Base-by-base conservation (phyloP, 2,113 vertebrate species). In the Alligator sinensis region DNA sequence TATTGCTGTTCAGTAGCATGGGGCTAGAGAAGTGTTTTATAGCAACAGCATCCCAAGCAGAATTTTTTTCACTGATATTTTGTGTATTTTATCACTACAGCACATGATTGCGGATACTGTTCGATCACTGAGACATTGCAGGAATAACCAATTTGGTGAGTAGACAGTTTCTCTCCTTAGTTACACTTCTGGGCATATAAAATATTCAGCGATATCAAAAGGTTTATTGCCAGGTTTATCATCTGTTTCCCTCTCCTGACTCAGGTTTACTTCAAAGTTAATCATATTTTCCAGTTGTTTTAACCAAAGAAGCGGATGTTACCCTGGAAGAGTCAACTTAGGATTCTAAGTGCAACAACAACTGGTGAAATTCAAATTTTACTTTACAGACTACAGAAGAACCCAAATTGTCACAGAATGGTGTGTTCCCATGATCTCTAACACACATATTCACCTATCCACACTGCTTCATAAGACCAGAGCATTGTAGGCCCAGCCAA, bases 91-190 rank as follows among this genome's bases (percentile, higher is more conserved):
- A 3, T 90, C 84, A 97, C 97, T 87, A 62, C 91, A 98, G 98
- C 99, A 99, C 96, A 99, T 99, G 99, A 99, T 99, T 90, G 99
- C 99, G 81, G 99, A 99, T 90, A 98, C 98, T 2, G 99, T 99
- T 92, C 98, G 99, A 16, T 98, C 99, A 88, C 97, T 99, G 92
- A 98, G 99, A 88, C 98, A 99, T 90, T 99, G 99, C 98, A 98
- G 99, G 97, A 98, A 97, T 68, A 99, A 99, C 96, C 98, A 98
- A 91, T 98, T 98, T 97, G 99, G 99, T 99, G 93, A 98, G 98
- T 98, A 80, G 57, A 6, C 47, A 47, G 47, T 47, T 47, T 77
- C 83, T 13, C 11, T 47, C 10, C 62, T 77, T 74, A 6, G 34
- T 89, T 82, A n/a, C 13, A 62, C 25, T n/a, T 24, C 85, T 78